Conservation (phyloP, 2,888 invertebrate species). For the Balanococcus diminutus region DNA sequence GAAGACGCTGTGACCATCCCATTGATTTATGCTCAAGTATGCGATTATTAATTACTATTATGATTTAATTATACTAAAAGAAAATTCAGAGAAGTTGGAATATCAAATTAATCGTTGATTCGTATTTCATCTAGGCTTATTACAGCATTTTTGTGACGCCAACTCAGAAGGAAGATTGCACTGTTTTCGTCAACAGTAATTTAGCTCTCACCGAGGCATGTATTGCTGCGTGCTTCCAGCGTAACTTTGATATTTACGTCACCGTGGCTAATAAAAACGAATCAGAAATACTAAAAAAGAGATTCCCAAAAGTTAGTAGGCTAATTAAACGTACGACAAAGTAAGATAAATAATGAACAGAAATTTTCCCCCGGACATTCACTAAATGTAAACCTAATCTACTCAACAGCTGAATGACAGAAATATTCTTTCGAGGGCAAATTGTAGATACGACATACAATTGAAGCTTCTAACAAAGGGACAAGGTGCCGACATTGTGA, state of each 20-base stretch:
- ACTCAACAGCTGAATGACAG: not conserved
- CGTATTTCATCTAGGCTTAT: not conserved
- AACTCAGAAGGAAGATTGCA: conserved; percentile 57
- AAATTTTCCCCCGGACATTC: no score
- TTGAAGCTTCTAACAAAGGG: conserved; percentile 55
- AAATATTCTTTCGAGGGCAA: conserved; percentile 1
- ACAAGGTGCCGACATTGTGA: conserved; percentile 64
- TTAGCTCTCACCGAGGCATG: conserved; percentile 81
- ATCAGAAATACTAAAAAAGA: conserved; percentile 67
- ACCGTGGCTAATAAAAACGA: conserved; percentile 74
- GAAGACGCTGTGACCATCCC: conserved; percentile 72
- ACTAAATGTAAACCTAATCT: not conserved
- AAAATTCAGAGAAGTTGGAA: not conserved
- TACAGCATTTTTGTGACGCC: not conserved
- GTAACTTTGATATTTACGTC: conserved; percentile 71
- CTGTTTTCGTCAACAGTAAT: conserved; percentile 66
- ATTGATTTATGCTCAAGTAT: conserved; percentile 66
- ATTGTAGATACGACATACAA: conserved; percentile 55
- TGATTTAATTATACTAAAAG: not conserved
- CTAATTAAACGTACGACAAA: no score
- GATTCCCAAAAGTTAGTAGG: conserved; percentile 65
- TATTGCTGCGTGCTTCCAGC: conserved; percentile 71
- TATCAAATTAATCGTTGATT: not conserved
- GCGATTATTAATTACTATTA: no score
- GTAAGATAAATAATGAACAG: not conserved